Base-by-base conservation (phyloP, 2,888 invertebrate species). In the Caenorhabditis sp. region DNA sequence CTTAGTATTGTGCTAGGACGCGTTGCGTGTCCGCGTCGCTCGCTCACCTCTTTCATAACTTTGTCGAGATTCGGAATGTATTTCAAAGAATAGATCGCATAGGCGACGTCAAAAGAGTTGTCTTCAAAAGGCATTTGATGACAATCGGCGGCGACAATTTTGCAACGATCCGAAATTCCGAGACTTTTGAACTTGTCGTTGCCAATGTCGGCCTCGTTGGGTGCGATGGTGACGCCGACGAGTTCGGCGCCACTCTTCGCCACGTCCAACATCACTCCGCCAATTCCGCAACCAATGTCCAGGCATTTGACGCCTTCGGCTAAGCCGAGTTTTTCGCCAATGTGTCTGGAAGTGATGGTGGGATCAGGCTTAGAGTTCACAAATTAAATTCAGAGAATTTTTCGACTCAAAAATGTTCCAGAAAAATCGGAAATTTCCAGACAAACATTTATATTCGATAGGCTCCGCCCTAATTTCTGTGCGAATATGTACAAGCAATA, bases 21-120 rank as follows among this genome's bases (percentile, higher is more conserved):
- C 4, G 10, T 10, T 37, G 12, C n/a, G n/a, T n/a, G n/a, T n/a
- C n/a, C n/a, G n/a, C n/a, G n/a, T n/a, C n/a, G 12, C 14, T 17
- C 2, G n/a, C 21, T 50, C 26, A 85, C 75, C 72, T 86, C 86
- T 49, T 74, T 62, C 59, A 87, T 69, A n/a, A 83, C 79, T 8
- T 74, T 79, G 23, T 80, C 72, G 37, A 86, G 69, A 58, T 83
- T 75, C 24, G 81, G 80, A 62, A 87, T 84, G 65, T 86, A 86
- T 66, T 86, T 86, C 23, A 86, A 73, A 1, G 86, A 78, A 66
- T 86, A 86, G 31, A 86, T 81, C 12, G 86, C 86, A 66, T 86
- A 86, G 6, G 85, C 87, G 1, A 82, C 72, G 58, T 87, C 86
- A 54, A 68, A 72, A 31, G 66, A 54, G 10, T 54, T 43, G 19